Base-by-base conservation (phyloP, 2,888 invertebrate species). In the Chydorus sphaericus region DNA sequence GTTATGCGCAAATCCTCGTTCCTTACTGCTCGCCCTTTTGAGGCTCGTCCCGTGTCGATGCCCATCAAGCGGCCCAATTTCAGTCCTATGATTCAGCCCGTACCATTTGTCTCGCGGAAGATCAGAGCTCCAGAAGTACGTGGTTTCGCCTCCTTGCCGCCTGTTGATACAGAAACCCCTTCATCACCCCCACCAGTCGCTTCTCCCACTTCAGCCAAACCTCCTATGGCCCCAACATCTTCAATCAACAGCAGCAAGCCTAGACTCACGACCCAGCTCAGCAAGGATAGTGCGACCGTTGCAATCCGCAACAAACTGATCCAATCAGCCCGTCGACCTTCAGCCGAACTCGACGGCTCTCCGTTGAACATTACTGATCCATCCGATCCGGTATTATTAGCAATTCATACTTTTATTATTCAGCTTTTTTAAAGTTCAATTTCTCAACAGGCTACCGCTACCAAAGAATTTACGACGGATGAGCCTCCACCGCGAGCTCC, bases 111-210 rank as follows among this genome's bases (percentile, higher is more conserved):
- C 20, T 39, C 20, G 30, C 54, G 53, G 23, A 57, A 57, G 28
- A 57, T 57, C 20, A 38, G 54, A 26, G 57, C 18, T 4, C 57
- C 57, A 11, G 57, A 57, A 54, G 57, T 57, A 11, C 54, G 57
- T 23, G 57, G 57, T 33, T 57, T 57, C 28, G 39, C 57, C 16
- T 36, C 44, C 10, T 14, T 37, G 14, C 36, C 54, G 11, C 39
- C 50, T n/a, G 20, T 28, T 4, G 57, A 36, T 11, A 48, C 31
- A 6, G 36, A 44, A 48, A 23, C 2, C 30, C 33, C 18, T 26
- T 49, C 10, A 14, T 30, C 16, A n/a, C 3, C 4, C 23, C 20
- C 18, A n/a, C 48, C 18, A 52, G 48, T 26, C 10, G 11, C 48
- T 16, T 48, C 14, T n/a, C 16, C 48, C 31, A 30, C 48, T 11